These are phyloP conservation scores for Craniophora ligustri DNA, from an alignment of 2,888 invertebrate genomes.

Conservation along the genomic window DNA sequence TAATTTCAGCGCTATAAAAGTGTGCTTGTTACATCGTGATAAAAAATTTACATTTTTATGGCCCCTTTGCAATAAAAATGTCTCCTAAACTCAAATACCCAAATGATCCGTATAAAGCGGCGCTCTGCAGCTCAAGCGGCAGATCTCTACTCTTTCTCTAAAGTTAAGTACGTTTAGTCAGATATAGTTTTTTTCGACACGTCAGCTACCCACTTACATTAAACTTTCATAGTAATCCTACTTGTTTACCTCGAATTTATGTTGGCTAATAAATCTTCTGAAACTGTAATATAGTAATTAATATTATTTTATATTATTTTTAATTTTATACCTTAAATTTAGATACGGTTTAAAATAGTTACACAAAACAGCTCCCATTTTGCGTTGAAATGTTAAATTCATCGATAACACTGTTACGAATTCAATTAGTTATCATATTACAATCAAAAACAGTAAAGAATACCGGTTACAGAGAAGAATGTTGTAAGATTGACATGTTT, in stretches of 20 bases:
- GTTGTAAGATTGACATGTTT: conserved; percentile 18
- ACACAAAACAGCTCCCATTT: conserved; percentile 56
- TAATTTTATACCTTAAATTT: conserved; percentile 44
- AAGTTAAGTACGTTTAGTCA: conserved; percentile 77
- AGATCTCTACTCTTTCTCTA: conserved; percentile 62
- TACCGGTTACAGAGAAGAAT: conserved; percentile 31
- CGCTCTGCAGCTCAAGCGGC: conserved; percentile 64
- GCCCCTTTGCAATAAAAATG: conserved; percentile 80
- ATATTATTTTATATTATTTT: conserved; percentile 42
- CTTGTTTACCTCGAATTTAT: conserved; percentile 76
- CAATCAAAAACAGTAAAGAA: conserved; percentile 39
- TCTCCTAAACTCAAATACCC: conserved; percentile 66
- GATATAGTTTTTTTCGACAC: conserved; percentile 67
- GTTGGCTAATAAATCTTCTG: conserved; percentile 84
- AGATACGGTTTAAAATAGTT: conserved; percentile 38
- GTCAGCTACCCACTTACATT: conserved; percentile 73
- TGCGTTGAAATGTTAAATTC: conserved; percentile 57
- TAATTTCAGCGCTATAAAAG: conserved; percentile 54
- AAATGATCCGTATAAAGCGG: conserved; percentile 69
- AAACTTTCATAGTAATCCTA: conserved; percentile 76
- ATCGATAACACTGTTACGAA: conserved; percentile 37
- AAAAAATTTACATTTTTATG: conserved; percentile 65
- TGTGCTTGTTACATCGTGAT: conserved; percentile 55
- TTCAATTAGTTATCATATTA: conserved; percentile 31
- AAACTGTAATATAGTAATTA: conserved; percentile 77